Base-by-base conservation (phyloP, 2,797 vertebrate species). In the Diplodus sargus region DNA sequence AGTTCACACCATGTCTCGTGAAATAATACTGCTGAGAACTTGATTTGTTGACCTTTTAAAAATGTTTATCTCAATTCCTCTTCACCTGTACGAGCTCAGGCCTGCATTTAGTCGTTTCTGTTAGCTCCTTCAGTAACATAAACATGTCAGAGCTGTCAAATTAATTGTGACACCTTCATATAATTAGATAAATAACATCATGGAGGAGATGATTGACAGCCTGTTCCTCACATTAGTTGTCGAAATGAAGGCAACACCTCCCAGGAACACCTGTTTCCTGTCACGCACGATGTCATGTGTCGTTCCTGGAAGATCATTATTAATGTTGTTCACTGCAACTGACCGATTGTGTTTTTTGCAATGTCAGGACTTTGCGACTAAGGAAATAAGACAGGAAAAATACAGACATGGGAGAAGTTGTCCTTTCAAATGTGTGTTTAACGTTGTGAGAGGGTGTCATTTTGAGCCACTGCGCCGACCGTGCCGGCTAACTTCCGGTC, bases 81-180 rank as follows among this genome's bases (percentile, higher is more conserved):
- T 57, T 28, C 4, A 49, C n/a, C 39, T 25, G 22, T 23, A 47
- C 43, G 4, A 1, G 20, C 9, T 66, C 22, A 45, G 7, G 25
- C 18, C 51, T 25, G 49, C 6, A 23, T 34, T 30, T 18, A 5
- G 51, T 74, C 25, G 10, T 3, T n/a, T 53, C 3, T 8, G 5
- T 64, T 51, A 49, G 18, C 34, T 39, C 7, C n/a, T 49, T 43
- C 20, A 57, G 2, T 14, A 43, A 28, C 48, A 17, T 54, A 28
- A 73, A 17, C 18, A 20, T 25, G 22, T 57, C 64, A 70, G 48
- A 73, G 23, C 15, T 70, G 25, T 72, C 52, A 78, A 52, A 72
- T 54, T 9, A 74, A 54, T 34, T 67, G 10, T 60, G 58, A 58
- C 52, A 77, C 70, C 59, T 69, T 65, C 34, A 28, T 54, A 43